Conservation (phyloP, 1,140 invertebrate species). For the Hyposmocoma kahamanoa region DNA sequence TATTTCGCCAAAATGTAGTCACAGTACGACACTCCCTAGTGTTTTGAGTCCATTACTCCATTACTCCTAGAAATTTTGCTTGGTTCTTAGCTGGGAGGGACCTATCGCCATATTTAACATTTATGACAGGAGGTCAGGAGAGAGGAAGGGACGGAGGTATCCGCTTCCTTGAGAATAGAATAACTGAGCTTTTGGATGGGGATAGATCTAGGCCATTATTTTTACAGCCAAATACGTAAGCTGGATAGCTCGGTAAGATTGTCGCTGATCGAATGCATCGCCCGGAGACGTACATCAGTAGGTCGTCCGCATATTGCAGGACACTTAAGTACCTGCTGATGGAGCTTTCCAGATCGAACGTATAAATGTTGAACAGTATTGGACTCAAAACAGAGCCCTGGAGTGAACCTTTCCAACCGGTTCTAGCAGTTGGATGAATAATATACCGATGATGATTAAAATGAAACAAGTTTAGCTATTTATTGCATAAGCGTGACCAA, state of each 20-base stretch:
- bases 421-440: too few species aligned
- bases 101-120: background rate
- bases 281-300: constrained; percentile 11
- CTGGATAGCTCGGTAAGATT: constrained; percentile 1
- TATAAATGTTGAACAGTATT: too few species aligned
- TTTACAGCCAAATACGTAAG: constrained; percentile 8
- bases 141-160: too few species aligned
- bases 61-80: constrained; percentile 17
- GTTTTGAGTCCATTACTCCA: constrained; percentile 13
- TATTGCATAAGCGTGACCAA: too few species aligned
- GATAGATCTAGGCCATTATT: constrained; percentile 10
- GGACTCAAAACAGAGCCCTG: too few species aligned
- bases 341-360: constrained; percentile 7
- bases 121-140: background rate
- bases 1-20: constrained; percentile 18
- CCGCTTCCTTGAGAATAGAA: constrained; percentile 11
- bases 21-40: constrained; percentile 9
- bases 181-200: constrained; percentile 8
- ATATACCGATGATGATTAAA: too few species aligned
- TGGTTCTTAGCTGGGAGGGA: constrained; percentile 6
- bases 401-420: too few species aligned
- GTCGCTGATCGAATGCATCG: background rate
- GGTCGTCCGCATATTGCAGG: constrained; percentile 18
- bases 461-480: too few species aligned
- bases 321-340: constrained; percentile 9